Conservation (phyloP, 1,140 invertebrate species). For the Papilio helenus region DNA sequence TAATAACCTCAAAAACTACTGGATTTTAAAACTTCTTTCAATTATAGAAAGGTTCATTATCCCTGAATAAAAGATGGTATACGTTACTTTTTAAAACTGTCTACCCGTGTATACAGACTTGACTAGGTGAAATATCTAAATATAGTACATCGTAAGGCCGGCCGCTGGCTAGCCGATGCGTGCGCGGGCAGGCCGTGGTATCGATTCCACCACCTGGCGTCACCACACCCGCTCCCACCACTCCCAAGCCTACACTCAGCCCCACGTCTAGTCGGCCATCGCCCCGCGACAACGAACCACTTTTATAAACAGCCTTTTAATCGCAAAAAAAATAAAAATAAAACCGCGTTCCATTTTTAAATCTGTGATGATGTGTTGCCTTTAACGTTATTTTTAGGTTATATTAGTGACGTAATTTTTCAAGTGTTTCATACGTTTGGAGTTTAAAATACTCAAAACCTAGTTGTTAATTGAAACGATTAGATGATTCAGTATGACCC, state of each 20-base stretch:
- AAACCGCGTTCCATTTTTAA: constrained; percentile 41
- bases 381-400: constrained; percentile 1
- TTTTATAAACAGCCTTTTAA: constrained; percentile 49
- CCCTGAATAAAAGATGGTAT: too few species aligned
- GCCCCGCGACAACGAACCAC: constrained; percentile 70
- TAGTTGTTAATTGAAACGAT: constrained; percentile 56
- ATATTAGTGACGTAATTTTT: constrained; percentile 15
- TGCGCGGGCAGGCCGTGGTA: constrained; percentile 74
- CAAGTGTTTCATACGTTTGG: background rate
- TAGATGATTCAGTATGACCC: constrained; percentile 65
- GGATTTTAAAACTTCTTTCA: too few species aligned
- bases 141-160: constrained; percentile 56
- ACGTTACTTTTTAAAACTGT: too few species aligned
- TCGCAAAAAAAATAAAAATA: constrained; percentile 55
- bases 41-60: background rate
- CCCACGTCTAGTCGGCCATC: constrained; percentile 71
- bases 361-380: constrained; percentile 25
- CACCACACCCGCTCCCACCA: constrained; percentile 67
- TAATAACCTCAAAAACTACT: too few species aligned
- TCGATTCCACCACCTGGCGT: constrained; percentile 73
- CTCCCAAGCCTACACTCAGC: constrained; percentile 62
- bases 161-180: constrained; percentile 68
- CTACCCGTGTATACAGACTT: too few species aligned
- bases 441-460: constrained; percentile 36
- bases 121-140: constrained; percentile 53